A percentile compares a stretch with the other conserved stretches of the same genome.
These are phyloP conservation scores for Drosophila cardini DNA, from an alignment of 1,140 invertebrate species.

Conservation along the genomic window DNA sequence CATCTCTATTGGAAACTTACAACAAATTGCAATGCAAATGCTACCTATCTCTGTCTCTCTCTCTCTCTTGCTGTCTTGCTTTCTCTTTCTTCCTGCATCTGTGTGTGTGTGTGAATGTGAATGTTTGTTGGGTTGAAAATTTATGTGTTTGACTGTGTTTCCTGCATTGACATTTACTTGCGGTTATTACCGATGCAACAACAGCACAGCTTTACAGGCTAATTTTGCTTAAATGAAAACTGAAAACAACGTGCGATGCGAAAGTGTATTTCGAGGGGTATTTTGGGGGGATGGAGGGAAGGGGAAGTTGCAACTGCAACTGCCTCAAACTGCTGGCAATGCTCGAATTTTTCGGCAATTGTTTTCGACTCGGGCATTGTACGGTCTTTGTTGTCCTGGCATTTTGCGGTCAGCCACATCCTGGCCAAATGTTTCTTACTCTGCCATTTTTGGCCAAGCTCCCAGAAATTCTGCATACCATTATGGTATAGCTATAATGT, in stretches of 20 bases:
- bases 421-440: conserved; percentile 18
- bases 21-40: conserved; percentile 80
- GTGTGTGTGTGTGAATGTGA: conserved; percentile 15
- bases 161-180: conserved; percentile 80
- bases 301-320: conserved; percentile 1
- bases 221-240: conserved; percentile 66
- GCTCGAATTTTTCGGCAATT: conserved; percentile 64
- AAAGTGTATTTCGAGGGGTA: not conserved
- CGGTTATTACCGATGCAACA: conserved; percentile 66
- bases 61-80: conserved; percentile 1
- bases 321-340: conserved; percentile 8
- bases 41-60: conserved; percentile 12
- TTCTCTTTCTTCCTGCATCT: conserved; percentile 7
- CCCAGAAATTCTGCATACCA: conserved; percentile 8
- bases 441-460: conserved; percentile 3
- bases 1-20: conserved; percentile 26
- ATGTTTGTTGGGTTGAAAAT: conserved; percentile 43
- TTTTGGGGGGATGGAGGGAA: not conserved
- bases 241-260: conserved; percentile 34
- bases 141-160: conserved; percentile 68
- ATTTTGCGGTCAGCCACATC: conserved; percentile 41
- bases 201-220: conserved; percentile 27
- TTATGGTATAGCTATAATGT: conserved; percentile 27
- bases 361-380: conserved; percentile 47
- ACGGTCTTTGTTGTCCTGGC: conserved; percentile 50